These are phyloP conservation scores for Sula dactylatra DNA, from an alignment of 2,113 vertebrate genomes.

Conservation along the genomic window DNA sequence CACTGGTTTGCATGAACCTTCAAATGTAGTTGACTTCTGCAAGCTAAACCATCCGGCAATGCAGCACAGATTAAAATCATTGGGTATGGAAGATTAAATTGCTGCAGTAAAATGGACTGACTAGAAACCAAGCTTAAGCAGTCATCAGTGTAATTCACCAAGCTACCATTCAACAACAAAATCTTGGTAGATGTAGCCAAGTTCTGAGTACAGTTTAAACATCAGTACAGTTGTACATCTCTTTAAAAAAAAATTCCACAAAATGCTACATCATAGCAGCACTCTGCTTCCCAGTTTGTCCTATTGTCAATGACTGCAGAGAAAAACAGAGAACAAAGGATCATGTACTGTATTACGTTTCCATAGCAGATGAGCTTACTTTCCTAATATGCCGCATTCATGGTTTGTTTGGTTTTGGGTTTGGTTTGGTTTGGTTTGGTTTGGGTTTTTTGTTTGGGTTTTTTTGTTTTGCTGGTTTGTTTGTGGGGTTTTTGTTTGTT, in stretches of 20 bases:
- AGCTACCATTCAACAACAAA: background rate
- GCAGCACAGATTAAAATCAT: background rate
- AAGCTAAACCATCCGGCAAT: background rate
- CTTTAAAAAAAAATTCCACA: background rate
- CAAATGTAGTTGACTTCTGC: background rate
- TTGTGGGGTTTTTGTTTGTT: accelerated
- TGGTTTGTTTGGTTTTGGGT: too few relatives aligned
- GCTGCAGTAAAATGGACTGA: background rate
- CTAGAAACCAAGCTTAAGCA: background rate
- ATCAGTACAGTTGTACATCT: background rate
- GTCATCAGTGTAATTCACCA: background rate
- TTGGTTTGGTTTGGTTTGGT: too few relatives aligned
- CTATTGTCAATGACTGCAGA: background rate
- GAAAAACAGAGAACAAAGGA: background rate
- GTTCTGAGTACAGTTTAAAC: background rate
- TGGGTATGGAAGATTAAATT: background rate
- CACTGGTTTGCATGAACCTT: background rate
- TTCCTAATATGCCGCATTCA: background rate
- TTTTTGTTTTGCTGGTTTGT: too few relatives aligned
- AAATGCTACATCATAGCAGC: background rate
- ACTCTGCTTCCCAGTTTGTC: background rate
- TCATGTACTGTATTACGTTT: background rate
- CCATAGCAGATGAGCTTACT: background rate
- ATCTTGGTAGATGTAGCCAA: background rate
- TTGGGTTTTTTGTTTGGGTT: too few relatives aligned